Base-by-base conservation (phyloP, 2,888 invertebrate species). In the Agrotis segetum region DNA sequence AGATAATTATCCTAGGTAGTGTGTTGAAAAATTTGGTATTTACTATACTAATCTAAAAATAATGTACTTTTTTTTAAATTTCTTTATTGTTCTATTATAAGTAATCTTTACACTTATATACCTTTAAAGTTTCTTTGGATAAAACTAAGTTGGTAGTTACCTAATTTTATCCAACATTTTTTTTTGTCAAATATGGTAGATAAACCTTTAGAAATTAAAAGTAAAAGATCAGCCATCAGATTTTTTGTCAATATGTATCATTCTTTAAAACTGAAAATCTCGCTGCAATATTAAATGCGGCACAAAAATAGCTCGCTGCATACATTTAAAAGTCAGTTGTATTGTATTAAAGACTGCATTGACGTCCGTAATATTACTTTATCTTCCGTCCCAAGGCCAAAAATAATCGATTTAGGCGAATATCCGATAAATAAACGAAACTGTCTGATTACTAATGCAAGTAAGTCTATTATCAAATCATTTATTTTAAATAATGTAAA, bases 371-470 rank as follows among this genome's bases (percentile, higher is more conserved):
- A 65, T 1, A 46, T 67, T 40, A 11, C 40, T 40, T 50, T 40
- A 76, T 50, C 19, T 46, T 24, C 19, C 7, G 5, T 5, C 16
- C 2, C 49, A 72, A 67, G 50, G 67, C 34, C 50, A 5, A 3
- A 29, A 13, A 40, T 56, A n/a, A 75, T 72, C 56, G 2, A 46
- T 75, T 66, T 34, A 24, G 17, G 34, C 67, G 21, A 66, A 72
- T 34, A 66, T 34, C 16, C 56, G 56, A 72, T 72, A 75, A 34
- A 74, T 19, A 29, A 34, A 47, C 24, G 14, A 58, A 62, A 72
- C 7, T 34, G 56, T 52, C 2, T 40, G 14, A 67, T 76, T 58
- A 67, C 3, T 14, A 58, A 50, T 14, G 17, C 50, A 50, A 29
- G 14, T 58, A 17, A 14, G 11, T 19, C 14, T 58, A 34, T 46